Conservation (phyloP, 2,797 vertebrate genomes). For the Sorex maritimensis region DNA sequence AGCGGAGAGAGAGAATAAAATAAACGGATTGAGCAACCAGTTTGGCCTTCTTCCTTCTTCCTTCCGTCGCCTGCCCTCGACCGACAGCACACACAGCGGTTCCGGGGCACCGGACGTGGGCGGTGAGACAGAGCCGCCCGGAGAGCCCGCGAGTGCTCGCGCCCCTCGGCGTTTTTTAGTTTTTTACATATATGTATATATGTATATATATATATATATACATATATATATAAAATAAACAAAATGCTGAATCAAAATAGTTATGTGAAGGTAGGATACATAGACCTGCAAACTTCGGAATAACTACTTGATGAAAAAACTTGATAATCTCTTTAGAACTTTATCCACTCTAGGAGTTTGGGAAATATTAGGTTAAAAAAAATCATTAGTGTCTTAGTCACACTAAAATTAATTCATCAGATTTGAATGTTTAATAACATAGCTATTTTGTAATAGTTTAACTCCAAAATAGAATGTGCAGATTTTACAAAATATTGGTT, state of each 20-base stretch:
- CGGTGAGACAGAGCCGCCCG: no score
- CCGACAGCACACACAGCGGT: no score
- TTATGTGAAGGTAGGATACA: not conserved
- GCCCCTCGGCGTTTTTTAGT: no score
- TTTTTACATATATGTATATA: no score
- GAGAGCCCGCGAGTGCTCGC: no score
- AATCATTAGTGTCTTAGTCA: no score
- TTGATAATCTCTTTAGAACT: not conserved
- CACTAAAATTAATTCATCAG: not conserved
- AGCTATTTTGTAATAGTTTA: not conserved
- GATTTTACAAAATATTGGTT: conserved; percentile 40
- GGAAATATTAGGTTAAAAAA: not conserved
- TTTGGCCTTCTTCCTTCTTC: no score
- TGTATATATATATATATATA: no score
- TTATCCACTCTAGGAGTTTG: not conserved
- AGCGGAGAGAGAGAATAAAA: no score
- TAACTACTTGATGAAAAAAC: not conserved
- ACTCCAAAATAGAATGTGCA: conserved; percentile 20
- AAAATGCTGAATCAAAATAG: not conserved
- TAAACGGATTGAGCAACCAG: no score
- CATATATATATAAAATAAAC: not conserved
- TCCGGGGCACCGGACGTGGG: no score
- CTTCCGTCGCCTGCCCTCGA: no score
- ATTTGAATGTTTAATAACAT: not conserved
- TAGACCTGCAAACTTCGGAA: not conserved